phyloP scores from a whole-genome alignment of 2,113 vertebrate species.

The Sclerurus mexicanus region DNA sequence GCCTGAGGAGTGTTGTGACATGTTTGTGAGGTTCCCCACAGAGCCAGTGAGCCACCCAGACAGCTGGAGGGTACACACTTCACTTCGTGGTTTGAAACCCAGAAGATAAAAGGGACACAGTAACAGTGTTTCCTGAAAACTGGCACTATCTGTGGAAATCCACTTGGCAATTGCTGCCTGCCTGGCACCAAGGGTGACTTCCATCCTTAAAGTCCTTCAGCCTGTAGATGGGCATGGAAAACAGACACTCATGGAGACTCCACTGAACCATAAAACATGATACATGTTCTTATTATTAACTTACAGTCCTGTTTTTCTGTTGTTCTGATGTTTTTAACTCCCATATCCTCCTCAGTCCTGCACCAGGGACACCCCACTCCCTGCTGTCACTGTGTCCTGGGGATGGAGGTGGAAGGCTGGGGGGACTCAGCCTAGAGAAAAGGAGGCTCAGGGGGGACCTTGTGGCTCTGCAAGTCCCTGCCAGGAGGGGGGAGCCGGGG shows the following conservation, averaged over 20 bases:
- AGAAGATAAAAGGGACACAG: background rate
- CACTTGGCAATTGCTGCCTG: background rate
- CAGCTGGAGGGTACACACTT: background rate
- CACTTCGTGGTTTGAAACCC: background rate
- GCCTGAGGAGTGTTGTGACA: background rate
- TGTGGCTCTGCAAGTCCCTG: background rate
- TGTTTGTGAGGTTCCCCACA: accelerated
- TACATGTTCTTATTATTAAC: background rate
- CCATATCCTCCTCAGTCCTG: background rate
- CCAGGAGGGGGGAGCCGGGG: background rate
- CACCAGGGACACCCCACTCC: background rate
- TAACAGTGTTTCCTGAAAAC: background rate
- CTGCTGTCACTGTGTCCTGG: background rate
- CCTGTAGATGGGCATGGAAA: background rate
- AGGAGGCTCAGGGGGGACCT: background rate
- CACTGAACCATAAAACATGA: background rate
- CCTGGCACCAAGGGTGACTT: background rate
- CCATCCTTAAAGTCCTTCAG: background rate
- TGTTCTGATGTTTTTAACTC: background rate
- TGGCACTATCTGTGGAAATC: background rate
- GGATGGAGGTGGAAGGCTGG: background rate
- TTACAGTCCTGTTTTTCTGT: too few relatives aligned
- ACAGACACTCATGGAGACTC: background rate
- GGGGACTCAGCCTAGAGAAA: background rate
- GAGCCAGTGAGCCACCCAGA: background rate